These are phyloP conservation scores for Malacoctenus gilli DNA, from an alignment of 2,797 vertebrate species.

Conservation along the genomic window DNA sequence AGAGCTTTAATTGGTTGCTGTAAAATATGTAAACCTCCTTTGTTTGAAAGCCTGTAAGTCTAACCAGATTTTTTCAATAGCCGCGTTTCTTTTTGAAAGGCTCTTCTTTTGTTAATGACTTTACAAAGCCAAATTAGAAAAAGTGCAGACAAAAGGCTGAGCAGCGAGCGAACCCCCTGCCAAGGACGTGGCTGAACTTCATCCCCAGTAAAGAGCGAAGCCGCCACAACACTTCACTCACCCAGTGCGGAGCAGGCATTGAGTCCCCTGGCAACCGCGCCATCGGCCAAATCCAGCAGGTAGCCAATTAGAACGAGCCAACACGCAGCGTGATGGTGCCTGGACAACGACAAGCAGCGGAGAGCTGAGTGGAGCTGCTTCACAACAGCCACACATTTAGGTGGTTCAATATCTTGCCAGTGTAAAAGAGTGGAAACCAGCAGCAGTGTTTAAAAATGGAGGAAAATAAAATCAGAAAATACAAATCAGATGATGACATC, in stretches of 20 bases:
- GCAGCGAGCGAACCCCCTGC: constrained; percentile 47
- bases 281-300: constrained; percentile 90
- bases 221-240: constrained; percentile 75
- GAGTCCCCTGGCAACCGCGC: constrained; percentile 88
- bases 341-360: constrained; percentile 63
- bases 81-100: constrained; percentile 25
- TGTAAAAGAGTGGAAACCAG: constrained; percentile 2
- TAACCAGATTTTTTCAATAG: constrained; percentile 20
- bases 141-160: constrained; percentile 47
- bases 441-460: constrained; percentile 2
- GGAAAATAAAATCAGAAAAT: too few relatives aligned
- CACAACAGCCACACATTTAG: constrained; percentile 23
- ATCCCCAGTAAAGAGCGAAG: constrained; percentile 51
- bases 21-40: constrained; percentile 29
- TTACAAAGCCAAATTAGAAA: constrained; percentile 34
- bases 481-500: too few relatives aligned
- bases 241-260: constrained; percentile 88
- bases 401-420: constrained; percentile 2
- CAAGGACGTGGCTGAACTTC: constrained; percentile 47
- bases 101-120: constrained; percentile 34
- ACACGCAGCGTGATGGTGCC: constrained; percentile 86
- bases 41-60: constrained; percentile 22
- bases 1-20: constrained; percentile 4
- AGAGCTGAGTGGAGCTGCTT: constrained; percentile 19
- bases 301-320: constrained; percentile 94